A percentile compares a stretch with the other conserved stretches of the same genome.
Conservation (phyloP, 2,888 invertebrate genomes). For the Caenorhabditis drosophilae region DNA sequence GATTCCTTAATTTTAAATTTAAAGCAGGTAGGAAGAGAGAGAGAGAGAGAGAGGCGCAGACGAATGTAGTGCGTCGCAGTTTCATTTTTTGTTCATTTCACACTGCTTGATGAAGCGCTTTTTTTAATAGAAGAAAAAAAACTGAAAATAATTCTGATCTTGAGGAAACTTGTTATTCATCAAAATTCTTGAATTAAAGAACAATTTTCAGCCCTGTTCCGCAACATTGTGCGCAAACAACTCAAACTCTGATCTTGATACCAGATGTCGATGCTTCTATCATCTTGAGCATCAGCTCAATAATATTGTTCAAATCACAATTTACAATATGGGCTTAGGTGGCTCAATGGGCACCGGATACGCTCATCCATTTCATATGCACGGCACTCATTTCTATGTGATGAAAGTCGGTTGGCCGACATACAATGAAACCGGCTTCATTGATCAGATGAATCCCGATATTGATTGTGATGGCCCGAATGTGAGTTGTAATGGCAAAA, state of each 20-base stretch:
- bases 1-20: no score
- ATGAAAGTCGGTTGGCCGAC: slow-evolving; percentile 63
- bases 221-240: slow-evolving; percentile 28
- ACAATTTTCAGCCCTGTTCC: slow-evolving; percentile 27
- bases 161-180: no score
- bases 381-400: slow-evolving; percentile 63
- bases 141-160: no score
- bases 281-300: slow-evolving; percentile 57
- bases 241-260: slow-evolving; percentile 38
- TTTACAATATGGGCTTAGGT: slow-evolving; percentile 65
- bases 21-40: no score
- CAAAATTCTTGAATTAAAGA: not conserved
- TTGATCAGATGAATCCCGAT: slow-evolving; percentile 53
- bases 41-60: no score
- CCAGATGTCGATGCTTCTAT: slow-evolving; percentile 59
- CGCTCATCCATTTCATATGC: slow-evolving; percentile 64
- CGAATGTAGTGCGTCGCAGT: no score
- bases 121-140: no score
- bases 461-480: slow-evolving; percentile 21
- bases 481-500: slow-evolving; percentile 36
- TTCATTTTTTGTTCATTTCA: no score
- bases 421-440: slow-evolving; percentile 49
- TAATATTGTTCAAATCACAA: slow-evolving; percentile 61
- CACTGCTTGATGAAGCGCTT: no score
- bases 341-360: slow-evolving; percentile 55